Base-by-base conservation (phyloP, 2,888 invertebrate genomes). In the Himalopsyche japonica region DNA sequence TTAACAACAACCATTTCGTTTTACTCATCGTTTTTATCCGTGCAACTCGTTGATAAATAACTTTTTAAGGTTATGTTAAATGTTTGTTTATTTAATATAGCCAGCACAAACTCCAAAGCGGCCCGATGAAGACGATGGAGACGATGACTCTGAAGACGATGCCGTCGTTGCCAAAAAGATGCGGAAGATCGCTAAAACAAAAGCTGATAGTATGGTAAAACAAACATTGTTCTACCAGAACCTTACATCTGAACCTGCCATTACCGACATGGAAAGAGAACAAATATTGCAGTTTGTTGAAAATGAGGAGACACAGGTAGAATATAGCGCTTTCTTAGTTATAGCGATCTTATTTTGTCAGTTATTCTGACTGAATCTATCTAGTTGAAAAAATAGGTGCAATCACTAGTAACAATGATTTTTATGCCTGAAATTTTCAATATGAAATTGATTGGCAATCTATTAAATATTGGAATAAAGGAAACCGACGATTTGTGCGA, bases 221-320 rank as follows among this genome's bases (percentile, higher is more conserved):
- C 76, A 80, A 47, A 81, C 27, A 4, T 43, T 37, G 1, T 64
- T 57, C 8, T 34, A 49, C 20, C 43, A 79, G 34, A 88, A 92
- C 90, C 57, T 88, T 0, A 93, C 93, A 87, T 47, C 80, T 18
- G 95, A 95, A 88, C 93, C 94, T 4, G 90, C 93, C 82, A 91
- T 95, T 34, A 93, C 94, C 0, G 95, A 95, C 84, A 95, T 96
- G 88, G 96, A 97, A 90, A 94, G 95, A 87, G 94, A 95, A 88
- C 95, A 97, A 88, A 97, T 97, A 87, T 90, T 97, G 5, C 94
- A 95, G 91, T 96, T 96, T 91, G 97, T 97, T 5, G 97, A 97
- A 90, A 96, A 94, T 81, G 97, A 96, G 91, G 95, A 94, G 64
- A 94, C 95, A 8, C 95, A 96, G 90, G 95, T 95, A 37, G 70